phyloP scores from a whole-genome alignment of 2,797 vertebrate genomes.

The Urophycis tenuis region DNA sequence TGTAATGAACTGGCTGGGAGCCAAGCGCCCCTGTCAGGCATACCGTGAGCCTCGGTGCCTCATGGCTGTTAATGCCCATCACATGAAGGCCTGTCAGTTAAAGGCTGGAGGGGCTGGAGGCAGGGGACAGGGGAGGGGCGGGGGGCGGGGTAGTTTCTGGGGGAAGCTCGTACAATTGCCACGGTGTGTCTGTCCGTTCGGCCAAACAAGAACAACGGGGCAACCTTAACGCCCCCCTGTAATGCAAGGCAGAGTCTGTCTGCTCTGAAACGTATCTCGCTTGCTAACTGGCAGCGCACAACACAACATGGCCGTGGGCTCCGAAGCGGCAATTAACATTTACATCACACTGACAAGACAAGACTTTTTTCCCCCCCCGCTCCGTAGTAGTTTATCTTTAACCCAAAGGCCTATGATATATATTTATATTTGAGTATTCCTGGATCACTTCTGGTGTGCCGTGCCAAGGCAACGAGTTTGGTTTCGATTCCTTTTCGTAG shows the following conservation, averaged over 20 bases:
- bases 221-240: slow-evolving; percentile 25
- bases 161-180: slow-evolving; percentile 6
- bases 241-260: slow-evolving; percentile 23
- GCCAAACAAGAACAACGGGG: slow-evolving; percentile 22
- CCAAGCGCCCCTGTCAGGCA: slow-evolving; percentile 47
- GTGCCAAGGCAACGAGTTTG: not conserved
- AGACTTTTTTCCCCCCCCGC: not conserved
- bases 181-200: too few relatives aligned
- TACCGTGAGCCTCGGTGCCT: slow-evolving; percentile 47
- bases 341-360: not conserved
- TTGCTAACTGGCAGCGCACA: slow-evolving; percentile 6
- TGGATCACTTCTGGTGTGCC: not conserved
- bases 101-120: slow-evolving; percentile 29
- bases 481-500: slow-evolving; percentile 7
- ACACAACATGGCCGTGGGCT: slow-evolving; percentile 15
- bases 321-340: not conserved
- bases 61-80: slow-evolving; percentile 56
- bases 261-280: slow-evolving; percentile 12
- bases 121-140: too few relatives aligned
- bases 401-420: slow-evolving; percentile 6
- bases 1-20: slow-evolving; percentile 63
- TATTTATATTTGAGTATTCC: not conserved
- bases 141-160: slow-evolving; percentile 20
- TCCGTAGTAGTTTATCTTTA: not conserved
- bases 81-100: slow-evolving; percentile 11